Base-by-base conservation (phyloP, 2,888 invertebrate species). In the Strigamia transsilvanica region DNA sequence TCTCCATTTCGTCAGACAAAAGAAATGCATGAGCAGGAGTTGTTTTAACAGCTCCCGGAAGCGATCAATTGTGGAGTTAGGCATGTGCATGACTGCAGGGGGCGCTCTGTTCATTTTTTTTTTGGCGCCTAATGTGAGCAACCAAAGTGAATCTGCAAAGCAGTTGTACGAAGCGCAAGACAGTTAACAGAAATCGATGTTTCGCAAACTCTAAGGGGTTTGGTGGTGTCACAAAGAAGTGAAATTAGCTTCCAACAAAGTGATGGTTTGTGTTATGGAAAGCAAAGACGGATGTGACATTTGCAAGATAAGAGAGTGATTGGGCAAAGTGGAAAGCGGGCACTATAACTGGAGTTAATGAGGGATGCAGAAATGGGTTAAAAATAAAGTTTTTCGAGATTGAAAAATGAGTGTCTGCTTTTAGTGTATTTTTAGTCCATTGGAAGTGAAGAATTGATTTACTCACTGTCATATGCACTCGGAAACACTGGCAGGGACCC, bases 21-120 rank as follows among this genome's bases (percentile, higher is more conserved):
- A 66, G 61, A 66, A 66, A 66, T 23, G 61, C 61, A 23, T 1
- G 61, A 23, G 61, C 23, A 18, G 18, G 61, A 23, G 61, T n/a
- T 21, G 13, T 46, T 66, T 66, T 66, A 66, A 66, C 61, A 66
- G 61, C 61, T 66, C 61, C 61, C 61, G 61, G 61, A 66, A 66
- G 23, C 61, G 61, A 66, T 66, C 61, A 66, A 66, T 66, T 66
- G 21, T 66, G 61, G 21, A 66, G 61, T 23, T 66, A 66, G 61
- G 61, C 61, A 66, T 66, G 61, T 66, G 61, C 61, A 66, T 66
- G 61, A 23, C 61, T 23, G 23, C 23, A 66, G 61, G 61, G 61
- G 61, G 61, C 46, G 61, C 61, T 21, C 61, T 66, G 61, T 21
- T 18, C 23, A n/a, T n/a, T 66, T 66, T 23, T 66, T 66, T 18